These are phyloP conservation scores for Carassius carassius DNA, from an alignment of 2,113 vertebrate species.

Conservation along the genomic window DNA sequence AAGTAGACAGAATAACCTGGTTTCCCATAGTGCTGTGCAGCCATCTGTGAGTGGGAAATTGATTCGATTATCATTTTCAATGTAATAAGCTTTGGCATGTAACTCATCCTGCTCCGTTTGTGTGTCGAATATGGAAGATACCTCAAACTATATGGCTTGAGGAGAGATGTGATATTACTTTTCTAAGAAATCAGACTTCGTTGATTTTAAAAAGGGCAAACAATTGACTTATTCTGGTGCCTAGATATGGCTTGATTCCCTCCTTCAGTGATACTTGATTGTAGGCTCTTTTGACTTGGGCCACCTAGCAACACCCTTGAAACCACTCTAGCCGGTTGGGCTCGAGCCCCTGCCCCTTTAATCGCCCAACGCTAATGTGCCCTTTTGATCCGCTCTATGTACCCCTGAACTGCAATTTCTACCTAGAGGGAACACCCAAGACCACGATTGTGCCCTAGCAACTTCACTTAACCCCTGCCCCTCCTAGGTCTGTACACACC, in stretches of 20 bases:
- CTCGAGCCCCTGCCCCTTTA: too few relatives aligned
- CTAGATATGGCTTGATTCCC: background rate
- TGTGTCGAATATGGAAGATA: background rate
- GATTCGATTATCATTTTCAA: conserved; percentile 15
- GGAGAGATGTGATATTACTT: background rate
- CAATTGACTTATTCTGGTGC: background rate
- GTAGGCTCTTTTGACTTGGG: background rate
- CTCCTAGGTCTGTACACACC: too few relatives aligned
- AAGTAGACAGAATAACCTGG: conserved; percentile 1
- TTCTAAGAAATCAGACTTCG: background rate
- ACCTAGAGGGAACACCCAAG: too few relatives aligned
- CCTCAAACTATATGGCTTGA: background rate
- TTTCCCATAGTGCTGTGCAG: background rate
- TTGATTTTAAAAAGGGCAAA: background rate
- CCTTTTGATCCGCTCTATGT: too few relatives aligned
- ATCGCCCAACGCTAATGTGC: too few relatives aligned
- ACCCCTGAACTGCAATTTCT: too few relatives aligned
- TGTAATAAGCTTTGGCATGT: background rate
- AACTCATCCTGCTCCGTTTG: background rate
- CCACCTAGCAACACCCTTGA: background rate
- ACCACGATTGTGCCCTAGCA: too few relatives aligned
- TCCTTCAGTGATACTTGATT: background rate
- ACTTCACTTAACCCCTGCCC: too few relatives aligned
- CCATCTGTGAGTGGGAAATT: conserved; percentile 25
- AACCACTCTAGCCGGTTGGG: background rate